A percentile compares a stretch with the other conserved stretches of the same genome.
These are phyloP conservation scores for Prionailurus bengalensis DNA, from an alignment of 2,113 vertebrate species.

Conservation along the genomic window DNA sequence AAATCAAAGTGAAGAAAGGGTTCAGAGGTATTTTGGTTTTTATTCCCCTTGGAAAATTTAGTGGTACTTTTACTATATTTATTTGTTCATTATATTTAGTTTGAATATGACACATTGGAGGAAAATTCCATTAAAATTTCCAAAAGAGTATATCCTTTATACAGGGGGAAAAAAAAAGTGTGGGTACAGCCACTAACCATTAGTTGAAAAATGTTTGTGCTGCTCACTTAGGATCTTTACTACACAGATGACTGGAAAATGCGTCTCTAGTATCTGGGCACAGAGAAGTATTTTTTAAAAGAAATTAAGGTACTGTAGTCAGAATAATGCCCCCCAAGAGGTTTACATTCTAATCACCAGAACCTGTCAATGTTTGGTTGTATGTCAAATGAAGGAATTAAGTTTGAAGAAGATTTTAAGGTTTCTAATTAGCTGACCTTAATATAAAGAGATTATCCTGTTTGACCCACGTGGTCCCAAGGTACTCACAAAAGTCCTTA, in stretches of 20 bases:
- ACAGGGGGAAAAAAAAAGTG: background rate
- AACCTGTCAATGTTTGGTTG: background rate
- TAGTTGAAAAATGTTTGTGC: background rate
- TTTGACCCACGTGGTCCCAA: background rate
- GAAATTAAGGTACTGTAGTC: background rate
- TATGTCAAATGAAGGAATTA: constrained; percentile 1
- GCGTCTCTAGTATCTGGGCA: background rate
- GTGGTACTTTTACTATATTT: background rate
- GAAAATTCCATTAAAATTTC: constrained; percentile 41
- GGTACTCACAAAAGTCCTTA: background rate
- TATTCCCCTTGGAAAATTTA: constrained; percentile 37
- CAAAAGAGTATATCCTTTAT: background rate
- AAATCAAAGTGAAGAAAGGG: background rate
- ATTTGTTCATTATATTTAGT: constrained; percentile 17
- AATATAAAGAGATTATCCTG: background rate
- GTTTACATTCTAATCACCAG: background rate
- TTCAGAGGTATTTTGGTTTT: background rate
- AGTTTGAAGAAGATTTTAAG: background rate
- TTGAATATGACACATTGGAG: background rate
- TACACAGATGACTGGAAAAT: background rate
- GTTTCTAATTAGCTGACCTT: background rate
- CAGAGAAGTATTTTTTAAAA: background rate
- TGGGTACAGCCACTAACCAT: background rate
- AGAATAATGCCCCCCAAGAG: background rate
- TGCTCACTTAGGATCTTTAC: background rate